Conservation (phyloP, 2,797 vertebrate genomes). For the Poeciliopsis turneri region DNA sequence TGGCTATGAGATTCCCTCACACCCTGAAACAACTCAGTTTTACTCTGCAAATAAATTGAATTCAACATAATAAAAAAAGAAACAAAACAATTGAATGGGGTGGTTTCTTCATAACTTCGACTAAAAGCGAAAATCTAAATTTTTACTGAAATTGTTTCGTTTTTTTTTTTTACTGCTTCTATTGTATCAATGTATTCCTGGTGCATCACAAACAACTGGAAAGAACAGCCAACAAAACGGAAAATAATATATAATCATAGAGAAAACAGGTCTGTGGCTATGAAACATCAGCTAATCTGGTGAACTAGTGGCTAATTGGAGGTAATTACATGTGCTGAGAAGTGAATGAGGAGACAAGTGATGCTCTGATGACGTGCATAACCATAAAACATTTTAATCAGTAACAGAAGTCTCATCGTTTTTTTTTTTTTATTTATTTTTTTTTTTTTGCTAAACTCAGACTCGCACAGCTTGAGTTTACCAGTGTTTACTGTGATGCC, state of each 20-base stretch:
- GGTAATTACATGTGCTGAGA: constrained; percentile 15
- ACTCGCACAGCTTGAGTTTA: constrained; percentile 11
- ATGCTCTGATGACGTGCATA: constrained; percentile 9
- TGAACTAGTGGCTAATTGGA: constrained; percentile 18
- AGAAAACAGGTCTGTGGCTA: background rate
- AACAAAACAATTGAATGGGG: too few species aligned
- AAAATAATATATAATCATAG: constrained; percentile 4
- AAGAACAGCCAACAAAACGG: background rate
- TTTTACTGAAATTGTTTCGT: too few species aligned
- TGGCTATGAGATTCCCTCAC: too few species aligned
- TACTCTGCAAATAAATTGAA: too few species aligned
- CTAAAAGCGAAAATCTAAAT: too few species aligned
- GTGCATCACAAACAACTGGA: background rate
- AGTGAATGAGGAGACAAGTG: constrained; percentile 7
- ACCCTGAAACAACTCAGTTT: too few species aligned
- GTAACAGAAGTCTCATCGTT: background rate
- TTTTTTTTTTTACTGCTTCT: too few species aligned
- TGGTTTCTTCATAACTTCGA: too few species aligned
- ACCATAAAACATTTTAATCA: constrained; percentile 18
- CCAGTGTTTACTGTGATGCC: constrained; percentile 41
- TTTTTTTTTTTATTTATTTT: constrained; percentile 18
- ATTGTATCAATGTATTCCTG: too few species aligned
- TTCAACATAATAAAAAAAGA: too few species aligned
- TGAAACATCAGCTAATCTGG: constrained; percentile 5
- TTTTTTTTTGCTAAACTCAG: background rate